Conservation (phyloP, 1,140 invertebrate genomes). For the Bombyx mandarina region DNA sequence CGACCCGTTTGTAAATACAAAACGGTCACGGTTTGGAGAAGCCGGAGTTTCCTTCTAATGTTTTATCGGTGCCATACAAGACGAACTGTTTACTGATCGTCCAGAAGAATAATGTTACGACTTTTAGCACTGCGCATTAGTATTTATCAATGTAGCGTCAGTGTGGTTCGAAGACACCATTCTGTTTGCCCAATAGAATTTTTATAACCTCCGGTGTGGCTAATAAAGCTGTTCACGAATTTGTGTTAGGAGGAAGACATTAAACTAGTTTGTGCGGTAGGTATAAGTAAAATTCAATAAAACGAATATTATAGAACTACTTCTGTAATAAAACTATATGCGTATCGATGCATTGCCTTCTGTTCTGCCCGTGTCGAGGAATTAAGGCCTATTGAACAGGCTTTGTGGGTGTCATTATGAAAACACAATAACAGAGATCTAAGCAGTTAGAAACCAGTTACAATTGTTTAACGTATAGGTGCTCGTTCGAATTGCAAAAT, state of each 20-base stretch:
- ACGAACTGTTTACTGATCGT: too few species aligned
- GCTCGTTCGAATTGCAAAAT: too few species aligned
- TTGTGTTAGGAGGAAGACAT: slow-evolving; percentile 23
- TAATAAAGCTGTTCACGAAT: slow-evolving; percentile 21
- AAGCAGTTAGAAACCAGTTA: too few species aligned
- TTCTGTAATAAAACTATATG: background rate
- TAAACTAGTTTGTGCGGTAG: slow-evolving; percentile 13
- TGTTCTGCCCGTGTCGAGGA: too few species aligned
- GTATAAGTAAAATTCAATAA: slow-evolving; percentile 10
- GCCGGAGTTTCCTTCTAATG: slow-evolving; percentile 15
- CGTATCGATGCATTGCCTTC: slow-evolving; percentile 2
- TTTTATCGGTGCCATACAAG: too few species aligned
- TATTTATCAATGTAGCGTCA: slow-evolving; percentile 13
- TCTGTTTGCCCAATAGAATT: slow-evolving; percentile 37
- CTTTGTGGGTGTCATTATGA: too few species aligned
- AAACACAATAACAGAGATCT: too few species aligned
- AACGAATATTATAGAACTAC: background rate
- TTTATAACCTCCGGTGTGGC: slow-evolving; percentile 46
- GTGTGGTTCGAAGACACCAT: slow-evolving; percentile 32
- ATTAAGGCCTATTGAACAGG: too few species aligned
- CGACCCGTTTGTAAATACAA: slow-evolving; percentile 39
- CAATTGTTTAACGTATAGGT: too few species aligned
- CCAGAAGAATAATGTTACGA: too few species aligned
- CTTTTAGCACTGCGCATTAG: background rate
- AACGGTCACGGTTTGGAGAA: slow-evolving; percentile 32